Percentiles rank a stretch among this genome's conserved stretches.
phyloP scores from a whole-genome alignment of 2,797 vertebrate genomes.

The Semotilus atromaculatus region DNA sequence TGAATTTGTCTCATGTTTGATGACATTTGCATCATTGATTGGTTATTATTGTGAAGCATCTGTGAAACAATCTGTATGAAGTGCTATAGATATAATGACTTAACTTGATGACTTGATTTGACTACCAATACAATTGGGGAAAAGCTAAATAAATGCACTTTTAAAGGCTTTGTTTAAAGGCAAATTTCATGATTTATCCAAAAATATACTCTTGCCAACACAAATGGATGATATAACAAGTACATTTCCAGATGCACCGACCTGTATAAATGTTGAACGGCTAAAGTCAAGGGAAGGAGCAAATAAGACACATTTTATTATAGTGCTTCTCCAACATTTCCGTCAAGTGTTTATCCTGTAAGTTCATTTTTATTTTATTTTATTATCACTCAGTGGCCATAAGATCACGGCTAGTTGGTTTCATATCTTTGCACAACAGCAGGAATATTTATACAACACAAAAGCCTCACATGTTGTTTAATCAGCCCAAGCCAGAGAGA shows the following conservation, averaged over 20 bases:
- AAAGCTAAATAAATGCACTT: too few species aligned
- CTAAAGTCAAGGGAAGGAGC: too few species aligned
- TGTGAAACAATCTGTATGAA: too few species aligned
- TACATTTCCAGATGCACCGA: too few species aligned
- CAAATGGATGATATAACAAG: too few species aligned
- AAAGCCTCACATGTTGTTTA: background rate
- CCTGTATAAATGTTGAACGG: too few species aligned
- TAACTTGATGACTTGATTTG: too few species aligned
- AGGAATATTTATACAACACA: background rate
- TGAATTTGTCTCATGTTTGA: too few species aligned
- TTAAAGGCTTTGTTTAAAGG: background rate
- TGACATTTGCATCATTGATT: too few species aligned
- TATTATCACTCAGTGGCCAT: background rate
- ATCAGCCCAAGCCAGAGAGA: background rate
- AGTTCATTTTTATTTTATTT: too few species aligned
- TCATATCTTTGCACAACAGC: conserved; percentile 5
- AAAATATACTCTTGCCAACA: background rate
- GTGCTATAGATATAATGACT: background rate
- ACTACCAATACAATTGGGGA: too few species aligned
- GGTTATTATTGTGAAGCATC: background rate
- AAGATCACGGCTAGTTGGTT: background rate
- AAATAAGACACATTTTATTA: too few species aligned
- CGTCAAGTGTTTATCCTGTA: background rate
- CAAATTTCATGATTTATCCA: background rate
- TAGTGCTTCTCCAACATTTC: background rate